Base-by-base conservation (phyloP, 2,888 invertebrate genomes). In the Zootermopsis nevadensis region DNA sequence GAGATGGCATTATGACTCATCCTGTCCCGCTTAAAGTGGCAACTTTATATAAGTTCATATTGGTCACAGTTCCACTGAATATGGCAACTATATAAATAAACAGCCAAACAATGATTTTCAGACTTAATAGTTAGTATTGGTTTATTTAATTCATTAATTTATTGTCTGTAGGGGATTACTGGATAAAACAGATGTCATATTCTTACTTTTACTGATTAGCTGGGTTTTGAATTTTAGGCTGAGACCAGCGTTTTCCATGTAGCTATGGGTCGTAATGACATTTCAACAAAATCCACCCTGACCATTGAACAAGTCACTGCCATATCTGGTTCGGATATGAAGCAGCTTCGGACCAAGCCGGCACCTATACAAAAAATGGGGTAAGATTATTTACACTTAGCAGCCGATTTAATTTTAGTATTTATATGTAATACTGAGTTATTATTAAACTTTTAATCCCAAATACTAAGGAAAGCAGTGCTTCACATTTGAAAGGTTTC, bases 161-260 rank as follows among this genome's bases (percentile, higher is more conserved):
- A 66, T 35, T 80, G 77, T 24, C 33, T 69, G 35, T 3, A n/a
- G n/a, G n/a, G n/a, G n/a, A n/a, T n/a, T n/a, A n/a, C n/a, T 67
- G 6, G 67, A 27, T 7, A 66, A 66, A 6, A 27, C 27, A 15
- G 22, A 27, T 80, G 27, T 19, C 2, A 31, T 83, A 85, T 86
- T 8, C 48, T 48, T 15, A 48, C 19, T 79, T 74, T 0, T 30
- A 66, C 27, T 27, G 66, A 66, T 66, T 66, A 27, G 15, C 33
- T 69, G 8, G 22, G 4, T 15, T 69, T 69, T 10, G 19, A 27
- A 31, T 77, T 82, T 35, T 33, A 93, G 93, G 94, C 95, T 0
- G 96, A 96, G 88, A 95, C 96, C 0, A 96, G 95, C 88, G 91
- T 96, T 83, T 93, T 96, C 86, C 95, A 95, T 83, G 88, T 92